Conservation (phyloP, 2,888 invertebrate genomes). For the Acronicta psi region DNA sequence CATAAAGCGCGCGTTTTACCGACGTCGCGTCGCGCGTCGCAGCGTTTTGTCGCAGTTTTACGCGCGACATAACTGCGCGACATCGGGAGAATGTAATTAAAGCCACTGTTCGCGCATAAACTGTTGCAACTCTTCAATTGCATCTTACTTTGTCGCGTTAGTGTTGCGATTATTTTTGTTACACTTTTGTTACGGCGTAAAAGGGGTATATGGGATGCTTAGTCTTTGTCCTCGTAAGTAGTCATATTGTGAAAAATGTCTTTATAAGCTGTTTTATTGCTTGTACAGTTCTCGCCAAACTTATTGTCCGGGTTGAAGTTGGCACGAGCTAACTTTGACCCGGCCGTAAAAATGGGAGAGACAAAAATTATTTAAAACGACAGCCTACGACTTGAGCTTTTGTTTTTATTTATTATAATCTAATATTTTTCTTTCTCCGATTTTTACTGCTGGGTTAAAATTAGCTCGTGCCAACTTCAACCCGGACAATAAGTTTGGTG, state of each 20-base stretch:
- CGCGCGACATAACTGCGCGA: slow-evolving; percentile 48
- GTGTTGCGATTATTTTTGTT: slow-evolving; percentile 60
- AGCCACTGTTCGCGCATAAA: slow-evolving; percentile 56
- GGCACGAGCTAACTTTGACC: no score
- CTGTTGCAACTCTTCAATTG: slow-evolving; percentile 72
- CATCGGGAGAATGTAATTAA: slow-evolving; percentile 60
- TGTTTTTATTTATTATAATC: no score
- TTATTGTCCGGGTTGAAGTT: no score
- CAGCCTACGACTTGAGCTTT: no score
- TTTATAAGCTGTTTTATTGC: no score
- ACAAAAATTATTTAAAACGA: no score
- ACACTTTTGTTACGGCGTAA: slow-evolving; percentile 50
- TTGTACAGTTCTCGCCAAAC: no score
- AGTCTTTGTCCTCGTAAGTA: background rate
- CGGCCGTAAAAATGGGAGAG: no score
- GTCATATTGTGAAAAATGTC: background rate
- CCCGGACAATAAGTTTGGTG: no score
- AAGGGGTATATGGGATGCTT: slow-evolving; percentile 19
- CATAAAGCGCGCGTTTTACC: slow-evolving; percentile 69
- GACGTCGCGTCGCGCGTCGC: slow-evolving; percentile 42
- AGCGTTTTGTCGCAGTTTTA: slow-evolving; percentile 57
- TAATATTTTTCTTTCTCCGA: no score
- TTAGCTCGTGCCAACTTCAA: no score
- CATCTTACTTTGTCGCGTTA: slow-evolving; percentile 68
- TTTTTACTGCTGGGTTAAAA: no score